Evolutionary conservation across 1,140 invertebrate species (phyloP).

Genomic region (Chironomus striatipennis): DNA sequence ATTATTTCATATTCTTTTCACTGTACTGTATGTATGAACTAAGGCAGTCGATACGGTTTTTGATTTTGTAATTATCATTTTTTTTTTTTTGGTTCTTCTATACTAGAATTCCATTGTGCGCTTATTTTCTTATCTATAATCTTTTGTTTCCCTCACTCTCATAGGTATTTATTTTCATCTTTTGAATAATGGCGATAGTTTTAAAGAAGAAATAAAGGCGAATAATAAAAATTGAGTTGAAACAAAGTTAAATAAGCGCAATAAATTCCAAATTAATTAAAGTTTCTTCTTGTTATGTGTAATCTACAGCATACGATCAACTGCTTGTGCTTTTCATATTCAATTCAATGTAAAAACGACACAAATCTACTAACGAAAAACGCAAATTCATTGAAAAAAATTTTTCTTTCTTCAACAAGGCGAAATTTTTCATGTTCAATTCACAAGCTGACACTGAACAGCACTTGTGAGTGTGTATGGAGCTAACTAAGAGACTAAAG

Average conservation of each 20-base stretch:
- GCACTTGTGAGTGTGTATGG: too few species aligned
- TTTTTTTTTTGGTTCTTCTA: not conserved
- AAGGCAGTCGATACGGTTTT: slow-evolving; percentile 9
- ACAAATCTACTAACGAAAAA: not conserved
- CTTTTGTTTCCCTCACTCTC: not conserved
- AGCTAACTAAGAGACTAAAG: not conserved
- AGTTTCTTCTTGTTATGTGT: not conserved
- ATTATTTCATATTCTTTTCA: not conserved
- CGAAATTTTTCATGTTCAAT: not conserved
- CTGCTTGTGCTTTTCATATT: slow-evolving; percentile 2
- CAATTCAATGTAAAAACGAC: not conserved
- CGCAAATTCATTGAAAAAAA: slow-evolving; percentile 8
- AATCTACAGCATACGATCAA: slow-evolving; percentile 8
- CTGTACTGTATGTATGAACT: not conserved
- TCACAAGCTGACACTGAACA: not conserved
- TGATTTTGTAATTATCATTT: slow-evolving; percentile 23
- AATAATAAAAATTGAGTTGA: not conserved
- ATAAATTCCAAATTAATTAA: slow-evolving; percentile 24
- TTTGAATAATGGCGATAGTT: not conserved
- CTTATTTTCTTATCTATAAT: slow-evolving; percentile 12
- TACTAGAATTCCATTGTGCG: slow-evolving; percentile 4
- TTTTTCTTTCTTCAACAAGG: not conserved
- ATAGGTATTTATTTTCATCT: not conserved
- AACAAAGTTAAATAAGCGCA: not conserved
- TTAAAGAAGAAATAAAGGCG: not conserved